Base-by-base conservation (phyloP, 2,797 vertebrate genomes). In the Alosa sapidissima region DNA sequence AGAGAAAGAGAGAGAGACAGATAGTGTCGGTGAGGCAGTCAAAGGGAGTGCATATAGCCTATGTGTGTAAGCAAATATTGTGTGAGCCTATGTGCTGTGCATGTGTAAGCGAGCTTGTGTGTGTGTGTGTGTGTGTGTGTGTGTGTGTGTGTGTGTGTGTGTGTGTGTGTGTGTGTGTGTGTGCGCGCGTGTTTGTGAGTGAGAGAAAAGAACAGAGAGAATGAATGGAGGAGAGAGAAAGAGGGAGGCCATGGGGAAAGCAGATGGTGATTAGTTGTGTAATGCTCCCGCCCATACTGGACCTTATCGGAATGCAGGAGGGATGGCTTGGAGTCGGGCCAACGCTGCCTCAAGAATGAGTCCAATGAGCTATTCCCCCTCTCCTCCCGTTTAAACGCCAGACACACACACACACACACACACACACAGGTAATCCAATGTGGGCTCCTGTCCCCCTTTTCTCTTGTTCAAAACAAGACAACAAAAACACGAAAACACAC, bases 291-390 rank as follows among this genome's bases (percentile, higher is more conserved):
- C 21, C 19, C 19, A 2, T 58, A 92, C 89, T 82, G 88, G 86
- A 90, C 75, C 85, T 92, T 81, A 91, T 94, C 91, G 88, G 92
- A 89, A 93, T 91, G 89, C 90, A 88, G 91, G 89, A 28, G 87
- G 88, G 87, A 85, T 84, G 85, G 24, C 89, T 83, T 88, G 88
- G 89, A 90, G 55, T 75, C 83, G 87, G 90, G 90, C 14, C 36
- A 48, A 51, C 3, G n/a, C 16, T 21, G 60, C 36, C 84, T 45
- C 60, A 49, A 51, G 68, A 83, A 52, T 65, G 16, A 83, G 55
- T 33, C 33, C 60, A 65, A 41, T n/a, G 81, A 83, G 49, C 68
- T 41, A 75, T 54, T 24, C 49, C 48, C 47, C 65, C 60, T 78
- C 33, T 81, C 36, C 4, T 54, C 14, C 60, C 14, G 8, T 81